phyloP scores from a whole-genome alignment of 2,113 vertebrate species.

The Lamprotornis superbus region DNA sequence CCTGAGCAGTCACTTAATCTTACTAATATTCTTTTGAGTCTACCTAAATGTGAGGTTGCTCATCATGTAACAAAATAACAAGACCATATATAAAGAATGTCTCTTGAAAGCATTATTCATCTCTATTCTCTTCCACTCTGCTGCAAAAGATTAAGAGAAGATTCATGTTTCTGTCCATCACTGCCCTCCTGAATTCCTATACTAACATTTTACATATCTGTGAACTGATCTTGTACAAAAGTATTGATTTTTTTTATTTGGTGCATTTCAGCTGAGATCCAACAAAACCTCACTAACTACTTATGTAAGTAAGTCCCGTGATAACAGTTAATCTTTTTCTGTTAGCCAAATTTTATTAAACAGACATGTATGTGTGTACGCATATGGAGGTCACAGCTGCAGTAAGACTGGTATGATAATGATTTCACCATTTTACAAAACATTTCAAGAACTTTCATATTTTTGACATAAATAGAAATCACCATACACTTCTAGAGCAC shows the following conservation, averaged over 20 bases:
- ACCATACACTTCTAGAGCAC: background rate
- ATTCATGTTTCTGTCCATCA: background rate
- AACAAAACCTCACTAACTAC: background rate
- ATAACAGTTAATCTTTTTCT: background rate
- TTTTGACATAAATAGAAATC: background rate
- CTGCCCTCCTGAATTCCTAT: background rate
- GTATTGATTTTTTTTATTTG: background rate
- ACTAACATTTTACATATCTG: background rate
- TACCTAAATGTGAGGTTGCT: background rate
- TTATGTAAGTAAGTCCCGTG: background rate
- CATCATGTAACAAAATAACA: background rate
- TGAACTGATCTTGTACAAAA: background rate
- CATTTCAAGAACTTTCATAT: background rate
- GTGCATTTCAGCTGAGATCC: background rate
- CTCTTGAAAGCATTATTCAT: background rate
- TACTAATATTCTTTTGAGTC: background rate
- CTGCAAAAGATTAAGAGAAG: background rate
- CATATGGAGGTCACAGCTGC: background rate
- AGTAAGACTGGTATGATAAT: background rate
- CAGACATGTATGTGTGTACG: fast-evolving
- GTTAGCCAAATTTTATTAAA: background rate
- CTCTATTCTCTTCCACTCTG: background rate
- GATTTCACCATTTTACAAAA: background rate
- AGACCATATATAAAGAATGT: background rate
- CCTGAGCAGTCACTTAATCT: background rate